Conservation (phyloP, 2,113 vertebrate genomes). For the Zootoca vivipara region DNA sequence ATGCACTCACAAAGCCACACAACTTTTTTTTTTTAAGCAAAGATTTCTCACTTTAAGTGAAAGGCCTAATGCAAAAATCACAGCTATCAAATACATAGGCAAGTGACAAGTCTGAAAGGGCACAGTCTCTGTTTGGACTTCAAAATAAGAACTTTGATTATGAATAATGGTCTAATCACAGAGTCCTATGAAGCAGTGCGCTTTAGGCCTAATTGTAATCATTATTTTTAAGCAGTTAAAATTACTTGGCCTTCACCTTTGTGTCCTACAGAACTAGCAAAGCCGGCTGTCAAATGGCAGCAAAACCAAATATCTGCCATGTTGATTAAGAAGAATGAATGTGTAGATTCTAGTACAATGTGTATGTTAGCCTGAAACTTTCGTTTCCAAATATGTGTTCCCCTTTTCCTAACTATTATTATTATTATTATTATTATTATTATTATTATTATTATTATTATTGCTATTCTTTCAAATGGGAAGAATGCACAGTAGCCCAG, state of each 20-base stretch:
- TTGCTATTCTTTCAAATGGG: not conserved
- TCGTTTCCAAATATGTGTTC: not conserved
- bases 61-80: slow-evolving; percentile 13
- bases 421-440: not conserved
- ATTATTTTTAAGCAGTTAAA: slow-evolving; percentile 37
- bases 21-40: not conserved
- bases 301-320: slow-evolving; percentile 4
- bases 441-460: not conserved
- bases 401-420: not conserved
- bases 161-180: slow-evolving; percentile 37
- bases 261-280: not conserved
- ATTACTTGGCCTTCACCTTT: slow-evolving; percentile 7
- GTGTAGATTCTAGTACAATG: not conserved
- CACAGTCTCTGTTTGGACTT: not conserved
- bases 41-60: not conserved
- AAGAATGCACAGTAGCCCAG: not conserved
- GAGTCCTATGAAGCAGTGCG: not conserved
- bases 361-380: not conserved
- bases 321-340: slow-evolving; percentile 22
- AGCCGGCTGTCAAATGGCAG: not conserved
- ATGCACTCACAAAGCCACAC: not conserved
- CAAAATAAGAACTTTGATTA: slow-evolving; percentile 31
- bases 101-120: slow-evolving; percentile 28
- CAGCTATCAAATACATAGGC: not conserved
- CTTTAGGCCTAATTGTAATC: slow-evolving; percentile 14